These are phyloP conservation scores for Dusona sp. DNA, from an alignment of 2,888 invertebrate species.

Conservation along the genomic window DNA sequence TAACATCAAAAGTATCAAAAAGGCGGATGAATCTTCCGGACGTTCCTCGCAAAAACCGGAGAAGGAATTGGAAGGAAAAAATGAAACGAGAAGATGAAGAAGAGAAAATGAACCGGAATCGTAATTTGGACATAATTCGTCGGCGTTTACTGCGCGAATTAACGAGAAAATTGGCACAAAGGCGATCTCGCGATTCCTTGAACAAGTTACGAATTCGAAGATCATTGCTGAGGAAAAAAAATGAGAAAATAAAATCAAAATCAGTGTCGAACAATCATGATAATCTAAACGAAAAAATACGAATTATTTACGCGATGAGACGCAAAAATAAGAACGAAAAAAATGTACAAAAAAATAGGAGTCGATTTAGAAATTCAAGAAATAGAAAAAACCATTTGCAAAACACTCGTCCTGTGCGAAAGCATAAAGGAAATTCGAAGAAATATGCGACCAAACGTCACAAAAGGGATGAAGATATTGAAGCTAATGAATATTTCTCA, in stretches of 20 bases:
- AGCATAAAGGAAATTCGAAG: not conserved
- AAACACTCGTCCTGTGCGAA: slow-evolving; percentile 14
- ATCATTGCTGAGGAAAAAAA: slow-evolving; percentile 1
- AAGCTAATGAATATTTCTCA: slow-evolving; percentile 31
- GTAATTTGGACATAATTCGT: slow-evolving; percentile 54
- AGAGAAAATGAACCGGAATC: slow-evolving; percentile 7
- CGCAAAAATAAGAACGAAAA: slow-evolving; percentile 45
- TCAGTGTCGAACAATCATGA: not conserved
- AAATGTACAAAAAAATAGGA: not conserved
- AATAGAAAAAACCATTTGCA: slow-evolving; percentile 33
- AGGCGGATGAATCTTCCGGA: slow-evolving; percentile 71
- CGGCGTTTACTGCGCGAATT: slow-evolving; percentile 64
- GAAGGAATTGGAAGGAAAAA: slow-evolving; percentile 70
- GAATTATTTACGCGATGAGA: slow-evolving; percentile 68
- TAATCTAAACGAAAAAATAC: slow-evolving; percentile 69
- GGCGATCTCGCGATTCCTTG: slow-evolving; percentile 10
- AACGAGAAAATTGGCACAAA: slow-evolving; percentile 53
- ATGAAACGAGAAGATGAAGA: slow-evolving; percentile 56
- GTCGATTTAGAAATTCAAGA: not conserved
- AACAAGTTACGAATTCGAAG: slow-evolving; percentile 31
- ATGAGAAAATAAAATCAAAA: not conserved
- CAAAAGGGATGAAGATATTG: slow-evolving; percentile 12
- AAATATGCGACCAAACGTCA: not conserved
- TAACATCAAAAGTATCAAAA: slow-evolving; percentile 48
- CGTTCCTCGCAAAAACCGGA: slow-evolving; percentile 60